Base-by-base conservation (phyloP, 2,797 vertebrate genomes). In the Enteromius anoplus region DNA sequence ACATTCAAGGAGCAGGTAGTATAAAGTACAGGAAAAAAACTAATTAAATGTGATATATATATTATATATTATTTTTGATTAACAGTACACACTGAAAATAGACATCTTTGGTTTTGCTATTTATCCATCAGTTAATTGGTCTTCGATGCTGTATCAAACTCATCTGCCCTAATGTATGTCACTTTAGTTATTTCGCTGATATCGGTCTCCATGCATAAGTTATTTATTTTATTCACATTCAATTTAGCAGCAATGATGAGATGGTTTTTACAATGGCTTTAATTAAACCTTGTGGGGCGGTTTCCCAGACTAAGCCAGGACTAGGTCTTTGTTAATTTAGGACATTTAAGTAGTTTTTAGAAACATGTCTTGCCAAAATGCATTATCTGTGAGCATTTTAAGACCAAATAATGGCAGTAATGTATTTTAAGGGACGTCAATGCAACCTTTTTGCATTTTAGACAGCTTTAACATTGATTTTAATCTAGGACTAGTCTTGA, bases 81-180 rank as follows among this genome's bases (percentile, higher is more conserved):
- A 2, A 23, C n/a, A 19, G 42, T 42, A 62, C 12, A 53, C 19
- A 17, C 26, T 23, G 8, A 53, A 58, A 42, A 58, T 4, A 51
- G 29, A 66, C 34, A 8, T 26, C 42, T 65, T 47, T 53, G 62
- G 26, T 68, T 68, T 53, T 40, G 21, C 32, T 55, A 21, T 79
- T n/a, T 26, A 3, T 79, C 32, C 47, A 40, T 69, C 64, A 26
- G 10, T n/a, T 68, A 68, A 78, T 53, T 78, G 21, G 45, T 53
- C 21, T 51, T 53, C 12, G 10, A 45, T 64, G 40, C 58, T 4
- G 17, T 64, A 40, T 77, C 23, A 76, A 29, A 64, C 75, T 47
- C 26, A 7, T 47, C 58, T n/a, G 58, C 42, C 37, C 55, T 60
- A 26, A 40, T 60, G 34, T 42, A 4, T 17, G 2, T 45, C 6